A percentile compares a stretch with the other conserved stretches of the same genome.
Conservation (phyloP, 2,888 invertebrate species). For the Nomada fabriciana region DNA sequence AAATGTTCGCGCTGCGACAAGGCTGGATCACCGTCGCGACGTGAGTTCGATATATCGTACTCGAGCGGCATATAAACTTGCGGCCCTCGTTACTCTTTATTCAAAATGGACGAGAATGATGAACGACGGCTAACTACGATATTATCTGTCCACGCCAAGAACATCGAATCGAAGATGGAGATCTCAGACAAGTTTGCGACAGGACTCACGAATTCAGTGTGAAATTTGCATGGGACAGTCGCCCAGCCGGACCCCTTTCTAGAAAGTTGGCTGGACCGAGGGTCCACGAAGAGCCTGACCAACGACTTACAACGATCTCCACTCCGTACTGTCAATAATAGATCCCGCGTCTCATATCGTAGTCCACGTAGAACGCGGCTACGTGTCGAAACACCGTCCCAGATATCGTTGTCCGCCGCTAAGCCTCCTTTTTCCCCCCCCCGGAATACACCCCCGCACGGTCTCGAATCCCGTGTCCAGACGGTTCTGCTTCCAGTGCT, state of each 20-base stretch:
- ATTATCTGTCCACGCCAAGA: not conserved
- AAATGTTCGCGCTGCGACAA: not conserved
- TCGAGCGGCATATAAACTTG: no score
- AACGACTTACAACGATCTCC: constrained; percentile 80
- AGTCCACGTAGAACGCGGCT: constrained; percentile 50
- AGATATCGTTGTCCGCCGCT: constrained; percentile 50
- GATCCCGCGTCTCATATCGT: constrained; percentile 68
- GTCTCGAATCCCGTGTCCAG: constrained; percentile 35
- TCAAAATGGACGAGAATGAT: not conserved
- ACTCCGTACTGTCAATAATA: constrained; percentile 80
- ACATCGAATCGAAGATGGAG: not conserved
- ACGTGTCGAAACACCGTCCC: constrained; percentile 63
- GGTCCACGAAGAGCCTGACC: constrained; percentile 66
- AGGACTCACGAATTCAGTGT: not conserved
- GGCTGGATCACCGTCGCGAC: not conserved
- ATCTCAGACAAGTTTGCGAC: constrained; percentile 4
- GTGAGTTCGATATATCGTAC: no score
- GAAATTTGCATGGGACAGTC: constrained; percentile 43
- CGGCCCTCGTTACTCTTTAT: not conserved
- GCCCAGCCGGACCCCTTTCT: constrained; percentile 5
- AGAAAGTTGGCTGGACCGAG: constrained; percentile 28
- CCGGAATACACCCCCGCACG: constrained; percentile 9
- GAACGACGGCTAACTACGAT: not conserved
- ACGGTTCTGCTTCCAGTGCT: constrained; percentile 35
- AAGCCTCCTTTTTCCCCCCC: constrained; percentile 49